Conservation (phyloP, 2,888 invertebrate species). For the Aproaerema taeniolella region DNA sequence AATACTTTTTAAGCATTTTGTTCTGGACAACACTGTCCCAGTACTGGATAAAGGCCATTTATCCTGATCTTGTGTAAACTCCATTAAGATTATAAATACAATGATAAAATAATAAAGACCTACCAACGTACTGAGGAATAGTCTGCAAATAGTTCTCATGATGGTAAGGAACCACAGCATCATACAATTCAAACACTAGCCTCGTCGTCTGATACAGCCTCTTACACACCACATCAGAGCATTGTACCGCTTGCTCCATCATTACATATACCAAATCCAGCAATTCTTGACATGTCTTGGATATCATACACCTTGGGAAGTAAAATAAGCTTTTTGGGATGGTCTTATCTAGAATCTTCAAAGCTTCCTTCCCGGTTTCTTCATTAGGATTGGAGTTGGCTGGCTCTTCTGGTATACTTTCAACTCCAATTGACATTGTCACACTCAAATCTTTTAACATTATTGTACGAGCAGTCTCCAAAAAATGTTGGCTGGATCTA, state of each 20-base stretch:
- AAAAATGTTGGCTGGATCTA: conserved; percentile 84
- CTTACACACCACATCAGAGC: conserved; percentile 79
- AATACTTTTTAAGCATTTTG: no score
- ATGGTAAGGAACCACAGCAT: conserved; percentile 85
- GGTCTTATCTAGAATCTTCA: conserved; percentile 55
- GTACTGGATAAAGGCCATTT: no score
- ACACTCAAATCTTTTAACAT: conserved; percentile 90
- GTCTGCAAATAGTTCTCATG: conserved; percentile 88
- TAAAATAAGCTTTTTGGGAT: conserved; percentile 63
- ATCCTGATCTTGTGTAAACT: no score
- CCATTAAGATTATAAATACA: no score
- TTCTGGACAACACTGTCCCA: no score
- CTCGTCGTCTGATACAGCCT: conserved; percentile 83
- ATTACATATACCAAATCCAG: conserved; percentile 80
- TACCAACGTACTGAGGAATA: conserved; percentile 92
- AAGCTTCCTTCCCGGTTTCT: conserved; percentile 47
- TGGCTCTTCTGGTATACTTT: conserved; percentile 43
- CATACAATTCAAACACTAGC: conserved; percentile 86
- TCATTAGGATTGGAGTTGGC: conserved; percentile 17
- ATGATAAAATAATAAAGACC: conserved; percentile 34
- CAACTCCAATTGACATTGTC: conserved; percentile 77
- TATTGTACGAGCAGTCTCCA: conserved; percentile 82
- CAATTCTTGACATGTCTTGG: conserved; percentile 80
- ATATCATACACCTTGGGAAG: conserved; percentile 77
- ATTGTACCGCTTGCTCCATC: conserved; percentile 80